phyloP scores from a whole-genome alignment of 2,888 invertebrate species.

The Cybosia mesomella region DNA sequence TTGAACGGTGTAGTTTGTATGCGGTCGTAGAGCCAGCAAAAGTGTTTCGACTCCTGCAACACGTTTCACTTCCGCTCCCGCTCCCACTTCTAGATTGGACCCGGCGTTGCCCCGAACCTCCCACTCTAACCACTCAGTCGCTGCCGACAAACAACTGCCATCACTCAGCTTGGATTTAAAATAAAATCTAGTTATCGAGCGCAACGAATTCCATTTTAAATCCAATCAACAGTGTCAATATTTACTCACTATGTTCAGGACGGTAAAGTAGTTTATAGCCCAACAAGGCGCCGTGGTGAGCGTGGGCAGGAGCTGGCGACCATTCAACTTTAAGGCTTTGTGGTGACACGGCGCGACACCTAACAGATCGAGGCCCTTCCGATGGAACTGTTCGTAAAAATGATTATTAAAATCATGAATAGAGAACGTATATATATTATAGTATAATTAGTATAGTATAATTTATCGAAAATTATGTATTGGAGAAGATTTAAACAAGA shows the following conservation, averaged over 20 bases:
- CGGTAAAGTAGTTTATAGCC: constrained; percentile 96
- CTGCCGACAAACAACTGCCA: constrained; percentile 85
- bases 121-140: constrained; percentile 84
- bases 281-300: constrained; percentile 91
- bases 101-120: constrained; percentile 74
- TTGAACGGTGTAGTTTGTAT: constrained; percentile 95
- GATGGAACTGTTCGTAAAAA: constrained; percentile 88
- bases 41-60: constrained; percentile 93
- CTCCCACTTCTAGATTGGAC: constrained; percentile 53
- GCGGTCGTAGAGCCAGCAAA: constrained; percentile 92
- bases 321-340: constrained; percentile 94
- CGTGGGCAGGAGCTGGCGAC: constrained; percentile 90
- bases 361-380: constrained; percentile 91
- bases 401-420: neutral
- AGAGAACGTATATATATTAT: neutral
- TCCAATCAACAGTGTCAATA: constrained; percentile 30
- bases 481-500: too few species aligned
- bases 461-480: too few species aligned
- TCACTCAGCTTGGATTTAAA: constrained; percentile 79
- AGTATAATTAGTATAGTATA: too few species aligned
- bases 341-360: constrained; percentile 92
- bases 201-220: constrained; percentile 19
- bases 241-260: constrained; percentile 85
- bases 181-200: constrained; percentile 37
- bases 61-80: constrained; percentile 91